Percentiles rank a stretch among this genome's conserved stretches.
These are phyloP conservation scores for Sarcophaga rosellei DNA, from an alignment of 2,888 invertebrate genomes.

Conservation along the genomic window DNA sequence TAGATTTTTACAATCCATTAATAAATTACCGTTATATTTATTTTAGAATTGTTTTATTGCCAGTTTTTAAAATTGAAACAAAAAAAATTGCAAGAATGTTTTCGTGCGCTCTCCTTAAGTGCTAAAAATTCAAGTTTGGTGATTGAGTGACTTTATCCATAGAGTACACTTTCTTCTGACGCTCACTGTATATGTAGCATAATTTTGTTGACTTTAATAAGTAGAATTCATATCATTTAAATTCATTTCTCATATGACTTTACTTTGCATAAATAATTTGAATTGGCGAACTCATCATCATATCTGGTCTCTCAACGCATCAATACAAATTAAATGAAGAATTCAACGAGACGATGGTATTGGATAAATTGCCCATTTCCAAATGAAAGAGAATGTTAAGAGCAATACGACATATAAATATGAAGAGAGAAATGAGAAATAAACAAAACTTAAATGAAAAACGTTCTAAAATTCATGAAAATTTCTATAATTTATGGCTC, in stretches of 20 bases:
- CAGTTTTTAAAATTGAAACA: too few relatives aligned
- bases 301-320: not conserved
- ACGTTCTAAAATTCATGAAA: constrained; percentile 75
- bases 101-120: too few relatives aligned
- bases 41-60: too few relatives aligned
- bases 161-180: too few relatives aligned
- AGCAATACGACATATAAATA: too few relatives aligned
- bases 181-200: too few relatives aligned
- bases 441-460: constrained; percentile 10
- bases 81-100: too few relatives aligned
- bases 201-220: constrained; percentile 1
- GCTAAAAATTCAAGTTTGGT: too few relatives aligned
- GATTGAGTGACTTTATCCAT: too few relatives aligned
- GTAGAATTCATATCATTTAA: constrained; percentile 26
- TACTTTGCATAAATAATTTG: not conserved
- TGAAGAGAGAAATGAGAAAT: not conserved
- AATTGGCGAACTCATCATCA: not conserved
- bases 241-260: constrained; percentile 38
- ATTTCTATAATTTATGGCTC: constrained; percentile 77
- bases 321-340: constrained; percentile 13
- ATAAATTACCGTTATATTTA: too few relatives aligned
- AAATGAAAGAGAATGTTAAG: not conserved
- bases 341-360: constrained; percentile 18
- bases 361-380: constrained; percentile 41
- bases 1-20: too few relatives aligned